Base-by-base conservation (phyloP, 2,888 invertebrate genomes). In the Cheilosia variabilis region DNA sequence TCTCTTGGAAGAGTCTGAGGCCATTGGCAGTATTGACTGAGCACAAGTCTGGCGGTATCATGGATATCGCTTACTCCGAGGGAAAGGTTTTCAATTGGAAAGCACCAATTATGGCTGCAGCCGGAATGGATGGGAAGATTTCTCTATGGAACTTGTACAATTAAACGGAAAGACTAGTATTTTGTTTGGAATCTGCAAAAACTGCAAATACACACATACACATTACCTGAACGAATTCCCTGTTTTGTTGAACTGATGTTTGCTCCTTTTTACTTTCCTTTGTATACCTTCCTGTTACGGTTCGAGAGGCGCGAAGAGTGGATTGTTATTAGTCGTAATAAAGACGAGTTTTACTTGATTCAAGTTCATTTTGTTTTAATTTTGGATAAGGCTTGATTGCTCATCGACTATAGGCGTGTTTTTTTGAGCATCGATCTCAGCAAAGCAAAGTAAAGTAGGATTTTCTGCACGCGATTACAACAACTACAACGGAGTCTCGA, bases 121-220 rank as follows among this genome's bases (percentile, higher is more conserved):
- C 95, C 55, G 95, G 96, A 27, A 94, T 95, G 83, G 96, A 97
- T 91, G 95, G 96, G 87, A 94, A 94, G 89, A 95, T 97, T 88
- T 95, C 96, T 5, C 93, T 97, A 73, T 97, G 96, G 96, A 95
- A 96, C 93, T 93, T 97, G 89, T 97, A 96, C 90, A 96, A 96
- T 93, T 94, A 89, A 92, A 7, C 9, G 47, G 10, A n/a, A n/a
- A 15, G 55, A 50, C 15, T n/a, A 22, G 37, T 37, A 13, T 41
- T 31, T 22, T 53, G 15, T 41, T 62, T 13, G 15, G 10, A 37
- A 58, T 10, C 9, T 47, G 15, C n/a, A 53, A n/a, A 37, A 58
- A n/a, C 15, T 47, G 15, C n/a, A 53, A 37, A 43, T 13, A 37
- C 37, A 34, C 13, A 43, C 19, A 43, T 15, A 43, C 19, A 22